Base-by-base conservation (phyloP, 2,888 invertebrate genomes). In the Cantharis rustica region DNA sequence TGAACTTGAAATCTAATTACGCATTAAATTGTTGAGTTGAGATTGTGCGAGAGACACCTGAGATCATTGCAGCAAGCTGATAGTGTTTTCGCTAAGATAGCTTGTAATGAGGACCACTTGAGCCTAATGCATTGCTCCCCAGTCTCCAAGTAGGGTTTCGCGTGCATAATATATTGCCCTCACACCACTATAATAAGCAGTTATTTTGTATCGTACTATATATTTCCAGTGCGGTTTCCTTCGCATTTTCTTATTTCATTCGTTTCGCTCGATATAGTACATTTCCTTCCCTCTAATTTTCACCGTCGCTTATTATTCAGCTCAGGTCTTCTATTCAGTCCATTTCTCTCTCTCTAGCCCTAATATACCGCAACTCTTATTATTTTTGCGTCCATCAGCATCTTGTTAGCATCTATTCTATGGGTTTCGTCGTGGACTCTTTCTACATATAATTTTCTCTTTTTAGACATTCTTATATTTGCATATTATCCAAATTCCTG, bases 371-470 rank as follows among this genome's bases (percentile, higher is more conserved):
- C 74, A 79, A 79, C 83, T 83, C 84, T 85, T 85, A 86, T 85
- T 86, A 86, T 85, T 84, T 85, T 83, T 82, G 81, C 84, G 83
- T 85, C 85, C 85, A 86, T 86, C 86, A 85, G 82, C 83, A 85
- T 84, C 86, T 86, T 87, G 85, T 86, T 86, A 86, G 84, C 84
- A 82, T 83, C 82, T 72, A 79, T 80, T 80, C 77, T 75, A 78
- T 47, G n/a, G 47, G 77, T 71, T 74, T 81, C 80, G 80, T 80
- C 76, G 75, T 79, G 80, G 82, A 79, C 81, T 77, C 81, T 82
- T 82, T 84, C 83, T 82, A 81, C 83, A 83, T 83, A 83, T 85
- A 85, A 84, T 85, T 85, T 82, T 83, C 81, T 82, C 80, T 82
- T 81, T 81, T 82, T 80, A 80, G 81, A 82, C 83, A 83, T 86